Percentiles rank a stretch among this genome's conserved stretches.
Evolutionary conservation across 2,888 invertebrate species (phyloP).

Genomic region (Hirudinaria manillensis): DNA sequence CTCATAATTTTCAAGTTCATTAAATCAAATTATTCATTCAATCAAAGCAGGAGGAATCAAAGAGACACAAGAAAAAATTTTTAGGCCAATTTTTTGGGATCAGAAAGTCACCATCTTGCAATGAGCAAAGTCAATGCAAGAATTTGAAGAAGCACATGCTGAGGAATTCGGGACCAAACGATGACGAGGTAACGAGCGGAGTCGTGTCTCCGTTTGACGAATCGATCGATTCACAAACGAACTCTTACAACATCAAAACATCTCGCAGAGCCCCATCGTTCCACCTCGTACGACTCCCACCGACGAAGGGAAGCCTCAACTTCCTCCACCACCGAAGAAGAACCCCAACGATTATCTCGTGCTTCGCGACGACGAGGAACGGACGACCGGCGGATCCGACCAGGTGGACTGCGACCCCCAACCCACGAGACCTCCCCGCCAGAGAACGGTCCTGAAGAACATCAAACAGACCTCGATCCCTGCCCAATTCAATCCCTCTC

Average conservation of each 20-base stretch:
- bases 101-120: no score
- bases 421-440: neutral
- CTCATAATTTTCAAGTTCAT: no score
- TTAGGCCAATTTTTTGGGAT: no score
- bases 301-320: neutral
- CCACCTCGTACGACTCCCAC: neutral
- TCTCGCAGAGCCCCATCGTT: neutral
- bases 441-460: neutral
- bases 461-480: constrained; percentile 9
- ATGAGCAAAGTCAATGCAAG: no score
- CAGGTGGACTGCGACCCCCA: no score
- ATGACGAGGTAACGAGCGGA: no score
- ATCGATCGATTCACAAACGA: no score
- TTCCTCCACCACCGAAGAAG: neutral
- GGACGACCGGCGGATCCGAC: neutral
- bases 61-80: no score
- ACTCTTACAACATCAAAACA: no score
- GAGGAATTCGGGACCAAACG: no score
- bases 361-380: neutral
- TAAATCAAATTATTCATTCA: neutral
- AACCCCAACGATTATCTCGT: neutral
- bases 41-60: neutral
- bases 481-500: neutral
- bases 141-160: no score
- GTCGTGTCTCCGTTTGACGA: no score